Evolutionary conservation across 2,888 invertebrate genomes (phyloP), one percentile per base, ranked within the genome.

Genomic region (Augochlorella aurata): DNA sequence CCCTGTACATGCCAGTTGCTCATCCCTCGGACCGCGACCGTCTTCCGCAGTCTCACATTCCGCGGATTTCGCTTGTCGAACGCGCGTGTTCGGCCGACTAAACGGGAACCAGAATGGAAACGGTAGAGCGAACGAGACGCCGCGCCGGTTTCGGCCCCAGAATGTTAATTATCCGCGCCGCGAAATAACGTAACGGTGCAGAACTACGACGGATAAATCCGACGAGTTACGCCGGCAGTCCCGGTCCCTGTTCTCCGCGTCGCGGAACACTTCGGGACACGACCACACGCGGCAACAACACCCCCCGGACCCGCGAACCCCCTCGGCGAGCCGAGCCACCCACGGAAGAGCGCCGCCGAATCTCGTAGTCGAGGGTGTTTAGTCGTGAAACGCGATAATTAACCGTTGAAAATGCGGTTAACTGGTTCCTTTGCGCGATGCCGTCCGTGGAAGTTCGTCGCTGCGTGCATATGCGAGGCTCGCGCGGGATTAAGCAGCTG

Each of bases 311-410:
- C 38, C 38, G 38, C 3, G 38, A 38, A 38, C 38, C 3, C 38
- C 54, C 24, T 12, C 21, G 5, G 2, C 44, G 44, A 12, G n/a
- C 12, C n/a, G 16, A 38, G 29, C 44, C 65, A 10, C 10, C 38
- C 18, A 14, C 58, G 58, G 24, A 58, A 58, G 21, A 52, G 70
- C 75, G 75, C 12, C 71, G 54, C 21, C 68, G 12, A 54, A 24
- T 24, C 45, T 29, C 81, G 71, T 74, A 79, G 74, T 75, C 73
- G 75, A 66, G 72, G 75, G 79, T 83, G 86, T 84, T 86, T 86
- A 82, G 77, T 85, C 87, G 88, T 81, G 87, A 86, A 86, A 88
- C 83, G 83, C 77, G 88, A 85, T 88, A 88, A 88, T 88, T 84
- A 83, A 85, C 85, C 83, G 82, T 85, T 82, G 88, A 88, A 81